A percentile compares a stretch with the other conserved stretches of the same genome.
Evolutionary conservation across 2,113 vertebrate genomes (phyloP).

Genomic region (Chaetorhynchus papuensis): DNA sequence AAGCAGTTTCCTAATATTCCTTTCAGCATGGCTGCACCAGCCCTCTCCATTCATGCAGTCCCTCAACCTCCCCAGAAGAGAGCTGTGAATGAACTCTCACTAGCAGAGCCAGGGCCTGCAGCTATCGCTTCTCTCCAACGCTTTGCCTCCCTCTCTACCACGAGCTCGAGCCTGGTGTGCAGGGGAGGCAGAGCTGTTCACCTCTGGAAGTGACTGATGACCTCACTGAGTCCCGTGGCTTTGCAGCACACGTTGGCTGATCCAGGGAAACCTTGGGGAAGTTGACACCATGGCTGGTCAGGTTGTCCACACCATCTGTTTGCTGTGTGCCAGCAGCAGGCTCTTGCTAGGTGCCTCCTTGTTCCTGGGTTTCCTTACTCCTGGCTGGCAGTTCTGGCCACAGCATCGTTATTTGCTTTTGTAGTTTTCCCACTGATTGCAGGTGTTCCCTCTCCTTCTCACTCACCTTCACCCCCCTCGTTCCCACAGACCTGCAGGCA

Average conservation of each 20-base stretch:
- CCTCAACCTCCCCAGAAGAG: neutral
- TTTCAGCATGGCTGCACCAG: neutral
- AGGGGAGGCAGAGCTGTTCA: neutral
- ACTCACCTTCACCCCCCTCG: neutral
- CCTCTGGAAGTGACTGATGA: neutral
- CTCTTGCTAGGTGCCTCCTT: neutral
- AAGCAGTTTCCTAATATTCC: neutral
- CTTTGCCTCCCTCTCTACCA: neutral
- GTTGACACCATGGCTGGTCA: neutral
- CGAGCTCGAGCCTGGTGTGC: rapidly evolving
- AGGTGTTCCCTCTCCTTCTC: neutral
- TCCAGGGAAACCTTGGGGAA: neutral
- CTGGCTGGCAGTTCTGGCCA: neutral
- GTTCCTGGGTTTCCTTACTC: neutral
- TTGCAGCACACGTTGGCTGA: neutral
- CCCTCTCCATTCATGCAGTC: neutral
- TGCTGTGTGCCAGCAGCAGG: neutral
- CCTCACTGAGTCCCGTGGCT: neutral
- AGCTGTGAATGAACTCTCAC: neutral
- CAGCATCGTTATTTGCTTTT: neutral
- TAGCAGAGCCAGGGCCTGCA: neutral
- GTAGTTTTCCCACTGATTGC: neutral
- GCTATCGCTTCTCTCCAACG: neutral
- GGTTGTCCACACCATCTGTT: neutral
- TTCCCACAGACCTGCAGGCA: neutral